Evolutionary conservation across 1,140 invertebrate genomes (phyloP), one percentile per base, ranked within the genome.

Genomic region (Brachionus sp.): DNA sequence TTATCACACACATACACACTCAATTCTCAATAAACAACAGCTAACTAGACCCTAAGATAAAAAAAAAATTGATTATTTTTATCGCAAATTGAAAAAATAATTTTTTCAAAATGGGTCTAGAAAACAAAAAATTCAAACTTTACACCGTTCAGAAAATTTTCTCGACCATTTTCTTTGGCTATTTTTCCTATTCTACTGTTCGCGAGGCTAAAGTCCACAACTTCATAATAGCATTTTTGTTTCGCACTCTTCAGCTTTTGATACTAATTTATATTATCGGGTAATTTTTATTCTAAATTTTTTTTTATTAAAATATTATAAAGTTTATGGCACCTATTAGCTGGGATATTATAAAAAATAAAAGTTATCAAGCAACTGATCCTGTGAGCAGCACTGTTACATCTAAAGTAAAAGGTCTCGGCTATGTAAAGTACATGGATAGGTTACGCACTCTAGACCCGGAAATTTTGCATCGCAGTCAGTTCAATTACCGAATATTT

Each of bases 391-490:
- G 88, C 85, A 88, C 89, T 12, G 88, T 90, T 1, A 90, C 90
- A n/a, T 90, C 90, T 0, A 91, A 91, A 86, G 85, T 91, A 4
- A 91, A 91, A 85, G 91, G 91, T 25, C 87, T 90, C 9, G 86
- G 86, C 0, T 88, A 5, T 62, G 12, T 66, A 10, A 29, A 39
- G 10, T 29, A 57, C 25, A 13, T 6, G 13, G 83, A 62, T 42
- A 66, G 16, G 19, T 10, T 62, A 19, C 6, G 33, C 5, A 9
- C 13, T 39, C 23, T 84, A 33, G 62, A 70, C 16, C 19, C 33
- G 16, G 42, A 23, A 85, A 7, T 12, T 50, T 35, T 84, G 85
- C 77, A 33, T 46, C 33, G 78, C 84, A 29, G 37, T 85, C 16
- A 82, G 42, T 50, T 75, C 23, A 86, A 87, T 64, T 46, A 85